Evolutionary conservation across 2,113 vertebrate species (phyloP), one percentile per base, ranked within the genome.

Genomic region (Sclerurus mexicanus): DNA sequence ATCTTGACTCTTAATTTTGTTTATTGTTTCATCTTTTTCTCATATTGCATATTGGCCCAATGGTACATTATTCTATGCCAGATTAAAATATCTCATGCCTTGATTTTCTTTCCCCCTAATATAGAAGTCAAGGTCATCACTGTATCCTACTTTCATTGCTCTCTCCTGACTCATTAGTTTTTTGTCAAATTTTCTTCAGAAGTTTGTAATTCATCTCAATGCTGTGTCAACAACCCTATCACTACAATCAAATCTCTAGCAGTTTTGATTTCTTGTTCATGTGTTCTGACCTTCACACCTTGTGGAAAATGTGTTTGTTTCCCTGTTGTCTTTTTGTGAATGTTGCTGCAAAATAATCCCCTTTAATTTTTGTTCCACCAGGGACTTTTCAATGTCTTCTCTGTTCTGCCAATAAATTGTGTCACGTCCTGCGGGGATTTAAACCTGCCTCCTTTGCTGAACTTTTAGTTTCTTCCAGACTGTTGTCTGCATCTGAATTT

Each of bases 321-420:
- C 7, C 2, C 35, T 63, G 60, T 75, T 95, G 72, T 92, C 60
- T 27, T 92, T 81, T 81, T 78, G 73, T 93, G 64, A 95, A 47
- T 10, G 2, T n/a, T 66, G 76, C 56, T 89, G 84, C 52, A 89
- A 94, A 95, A 85, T 90, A 87, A 63, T 94, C 68, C 18, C 25
- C 83, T 96, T 94, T 92, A 93, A 96, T 90, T 94, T 92, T 87
- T 60, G 20, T 89, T 96, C 91, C 76, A 87, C 56, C 10, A 21
- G 83, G 58, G 58, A 79, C 40, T 87, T 97, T 93, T 89, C 68
- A 82, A 73, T 0, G 9, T 78, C 52, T 88, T 94, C 62, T 80
- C 52, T 91, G 28, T 85, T 83, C 88, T 92, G 76, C 40, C 79
- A 94, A 88, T 94, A 93, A 92, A 71, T 86, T 68, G 47, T 92